These are phyloP conservation scores for Borostomias antarcticus DNA, from an alignment of 2,797 vertebrate species.

Conservation along the genomic window DNA sequence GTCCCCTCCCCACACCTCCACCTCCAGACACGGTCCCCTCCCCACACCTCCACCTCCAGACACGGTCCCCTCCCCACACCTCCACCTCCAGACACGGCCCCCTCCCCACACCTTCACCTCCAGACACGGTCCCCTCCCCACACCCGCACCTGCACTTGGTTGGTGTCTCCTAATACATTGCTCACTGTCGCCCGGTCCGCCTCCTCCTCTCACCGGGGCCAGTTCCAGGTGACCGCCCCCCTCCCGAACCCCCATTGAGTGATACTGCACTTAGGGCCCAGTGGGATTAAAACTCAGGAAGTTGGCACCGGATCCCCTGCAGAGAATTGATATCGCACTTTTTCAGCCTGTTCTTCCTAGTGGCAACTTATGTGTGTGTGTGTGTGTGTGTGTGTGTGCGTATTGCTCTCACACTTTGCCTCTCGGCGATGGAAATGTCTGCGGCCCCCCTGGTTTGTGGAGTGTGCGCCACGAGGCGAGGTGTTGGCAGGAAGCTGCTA, in stretches of 20 bases:
- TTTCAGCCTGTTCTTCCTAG: neutral
- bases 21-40: too few species aligned
- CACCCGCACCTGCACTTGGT: too few species aligned
- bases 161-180: conserved; percentile 33
- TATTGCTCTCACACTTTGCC: conserved; percentile 18
- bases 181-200: conserved; percentile 31
- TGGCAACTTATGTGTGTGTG: neutral
- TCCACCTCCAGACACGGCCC: conserved; percentile 11
- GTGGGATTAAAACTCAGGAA: conserved; percentile 27
- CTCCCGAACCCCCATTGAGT: conserved; percentile 32
- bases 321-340: conserved; percentile 25
- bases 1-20: too few species aligned
- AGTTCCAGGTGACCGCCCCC: conserved; percentile 31
- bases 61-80: too few species aligned
- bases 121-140: too few species aligned
- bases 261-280: neutral
- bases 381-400: neutral
- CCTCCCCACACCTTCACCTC: conserved; percentile 9
- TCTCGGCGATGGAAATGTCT: neutral
- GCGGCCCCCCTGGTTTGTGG: neutral
- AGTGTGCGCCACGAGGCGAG: too few species aligned
- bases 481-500: neutral
- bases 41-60: too few species aligned
- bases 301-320: conserved; percentile 26
- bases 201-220: neutral